These are phyloP conservation scores for Centropristis striata DNA, from an alignment of 2,113 vertebrate species.

Conservation along the genomic window DNA sequence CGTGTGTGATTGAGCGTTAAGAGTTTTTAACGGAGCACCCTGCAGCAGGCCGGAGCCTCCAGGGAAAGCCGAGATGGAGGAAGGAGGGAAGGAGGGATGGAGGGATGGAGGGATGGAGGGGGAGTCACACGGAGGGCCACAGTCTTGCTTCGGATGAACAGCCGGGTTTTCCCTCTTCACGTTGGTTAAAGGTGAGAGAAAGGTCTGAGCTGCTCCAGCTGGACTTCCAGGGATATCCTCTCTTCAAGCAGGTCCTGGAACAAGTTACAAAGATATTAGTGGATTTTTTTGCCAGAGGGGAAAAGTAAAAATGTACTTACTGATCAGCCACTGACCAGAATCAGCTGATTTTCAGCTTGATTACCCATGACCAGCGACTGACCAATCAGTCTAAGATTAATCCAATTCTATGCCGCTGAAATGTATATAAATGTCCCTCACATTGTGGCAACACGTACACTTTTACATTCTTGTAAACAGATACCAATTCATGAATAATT, in stretches of 20 bases:
- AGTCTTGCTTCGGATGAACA: constrained; percentile 56
- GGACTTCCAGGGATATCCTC: constrained; percentile 98
- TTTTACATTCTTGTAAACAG: too few species aligned
- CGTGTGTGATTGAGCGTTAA: constrained; percentile 42
- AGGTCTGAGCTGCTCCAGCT: constrained; percentile 99
- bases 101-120: constrained; percentile 1
- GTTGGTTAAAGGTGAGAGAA: constrained; percentile 97
- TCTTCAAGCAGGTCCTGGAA: constrained; percentile 97
- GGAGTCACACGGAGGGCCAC: constrained; percentile 46
- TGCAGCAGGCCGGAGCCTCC: constrained; percentile 29
- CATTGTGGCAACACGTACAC: too few species aligned
- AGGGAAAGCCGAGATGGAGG: constrained; percentile 38
- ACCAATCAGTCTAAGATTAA: too few species aligned
- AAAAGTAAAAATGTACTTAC: too few species aligned
- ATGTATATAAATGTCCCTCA: too few species aligned
- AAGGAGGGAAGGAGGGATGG: constrained; percentile 1
- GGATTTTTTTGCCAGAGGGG: not conserved
- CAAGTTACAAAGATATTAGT: not conserved
- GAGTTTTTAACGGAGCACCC: constrained; percentile 50
- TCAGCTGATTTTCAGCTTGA: too few species aligned
- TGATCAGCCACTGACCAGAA: too few species aligned
- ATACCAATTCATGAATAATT: too few species aligned
- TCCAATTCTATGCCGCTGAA: too few species aligned
- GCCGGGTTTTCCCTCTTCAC: constrained; percentile 55
- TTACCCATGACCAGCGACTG: too few species aligned